phyloP scores from a whole-genome alignment of 1,140 invertebrate species.

The Dendroctonus ponderosae region DNA sequence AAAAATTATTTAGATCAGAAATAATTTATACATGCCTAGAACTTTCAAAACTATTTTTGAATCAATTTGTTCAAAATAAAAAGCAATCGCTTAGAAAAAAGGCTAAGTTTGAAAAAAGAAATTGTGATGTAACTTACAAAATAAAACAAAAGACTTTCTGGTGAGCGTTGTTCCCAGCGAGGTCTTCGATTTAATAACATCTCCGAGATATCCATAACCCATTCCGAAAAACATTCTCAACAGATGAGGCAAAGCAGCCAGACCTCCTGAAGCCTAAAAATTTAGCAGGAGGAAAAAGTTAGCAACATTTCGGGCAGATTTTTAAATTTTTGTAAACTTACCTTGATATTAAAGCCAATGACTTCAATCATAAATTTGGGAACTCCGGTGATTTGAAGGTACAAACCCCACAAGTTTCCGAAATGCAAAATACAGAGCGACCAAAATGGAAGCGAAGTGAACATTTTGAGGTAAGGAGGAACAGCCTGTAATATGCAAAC shows the following conservation, averaged over 20 bases:
- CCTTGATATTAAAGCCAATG: slow-evolving; percentile 73
- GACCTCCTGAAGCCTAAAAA: slow-evolving; percentile 61
- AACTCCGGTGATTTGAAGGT: slow-evolving; percentile 80
- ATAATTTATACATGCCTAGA: too few species aligned
- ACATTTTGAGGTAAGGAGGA: slow-evolving; percentile 60
- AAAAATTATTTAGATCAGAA: too few species aligned
- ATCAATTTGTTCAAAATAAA: too few species aligned
- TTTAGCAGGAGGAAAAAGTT: neutral
- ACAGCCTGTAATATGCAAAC: slow-evolving; percentile 40
- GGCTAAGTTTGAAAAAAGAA: too few species aligned
- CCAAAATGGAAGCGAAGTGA: slow-evolving; percentile 67
- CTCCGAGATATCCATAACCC: slow-evolving; percentile 65
- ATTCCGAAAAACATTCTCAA: slow-evolving; percentile 63
- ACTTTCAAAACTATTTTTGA: too few species aligned
- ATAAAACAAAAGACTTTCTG: slow-evolving; percentile 68
- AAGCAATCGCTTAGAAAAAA: too few species aligned
- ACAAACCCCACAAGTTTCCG: slow-evolving; percentile 76
- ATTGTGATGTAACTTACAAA: slow-evolving; percentile 57
- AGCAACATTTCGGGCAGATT: neutral
- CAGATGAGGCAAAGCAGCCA: slow-evolving; percentile 70
- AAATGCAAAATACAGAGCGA: slow-evolving; percentile 67
- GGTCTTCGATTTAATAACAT: slow-evolving; percentile 60
- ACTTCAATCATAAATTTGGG: slow-evolving; percentile 86
- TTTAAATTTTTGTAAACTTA: slow-evolving; percentile 12
- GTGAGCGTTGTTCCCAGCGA: slow-evolving; percentile 60